These are phyloP conservation scores for Hirtodrosophila histrioides DNA, from an alignment of 2,888 invertebrate genomes.

Conservation along the genomic window DNA sequence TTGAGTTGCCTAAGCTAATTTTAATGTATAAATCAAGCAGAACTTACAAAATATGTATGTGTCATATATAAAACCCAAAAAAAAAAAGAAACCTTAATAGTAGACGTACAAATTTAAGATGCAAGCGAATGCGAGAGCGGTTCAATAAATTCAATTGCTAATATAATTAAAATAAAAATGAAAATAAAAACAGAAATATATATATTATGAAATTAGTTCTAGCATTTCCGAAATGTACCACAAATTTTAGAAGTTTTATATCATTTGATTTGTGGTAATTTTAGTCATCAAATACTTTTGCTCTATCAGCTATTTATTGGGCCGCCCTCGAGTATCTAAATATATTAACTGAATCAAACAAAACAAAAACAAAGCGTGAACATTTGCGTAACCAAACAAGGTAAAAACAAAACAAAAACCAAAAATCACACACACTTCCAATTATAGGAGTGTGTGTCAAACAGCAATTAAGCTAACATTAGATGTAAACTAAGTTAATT, in stretches of 20 bases:
- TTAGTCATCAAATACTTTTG: not conserved
- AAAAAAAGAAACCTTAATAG: conserved; percentile 33
- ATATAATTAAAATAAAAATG: not conserved
- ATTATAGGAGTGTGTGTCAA: conserved; percentile 10
- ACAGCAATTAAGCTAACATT: conserved; percentile 75
- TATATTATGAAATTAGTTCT: conserved; percentile 24
- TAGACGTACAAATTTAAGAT: conserved; percentile 71
- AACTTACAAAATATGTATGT: conserved; percentile 45
- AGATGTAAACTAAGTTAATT: conserved; percentile 77
- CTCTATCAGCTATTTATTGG: conserved; percentile 18
- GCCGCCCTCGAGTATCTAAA: conserved; percentile 24
- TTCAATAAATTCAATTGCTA: conserved; percentile 21
- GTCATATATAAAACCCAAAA: conserved; percentile 43
- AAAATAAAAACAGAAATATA: conserved; percentile 20
- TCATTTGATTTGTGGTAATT: not conserved
- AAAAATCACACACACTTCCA: conserved; percentile 25
- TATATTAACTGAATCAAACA: conserved; percentile 46
- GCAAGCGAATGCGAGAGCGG: conserved; percentile 29
- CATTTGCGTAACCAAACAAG: conserved; percentile 76
- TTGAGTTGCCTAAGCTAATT: conserved; percentile 62
- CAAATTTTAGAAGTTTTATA: conserved; percentile 1
- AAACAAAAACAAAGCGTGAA: conserved; percentile 64
- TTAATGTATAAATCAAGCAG: conserved; percentile 59
- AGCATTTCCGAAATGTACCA: not conserved
- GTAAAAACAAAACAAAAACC: conserved; percentile 50